Evolutionary conservation across 1,140 invertebrate species (phyloP).

Genomic region (Acromyrmex heyeri): DNA sequence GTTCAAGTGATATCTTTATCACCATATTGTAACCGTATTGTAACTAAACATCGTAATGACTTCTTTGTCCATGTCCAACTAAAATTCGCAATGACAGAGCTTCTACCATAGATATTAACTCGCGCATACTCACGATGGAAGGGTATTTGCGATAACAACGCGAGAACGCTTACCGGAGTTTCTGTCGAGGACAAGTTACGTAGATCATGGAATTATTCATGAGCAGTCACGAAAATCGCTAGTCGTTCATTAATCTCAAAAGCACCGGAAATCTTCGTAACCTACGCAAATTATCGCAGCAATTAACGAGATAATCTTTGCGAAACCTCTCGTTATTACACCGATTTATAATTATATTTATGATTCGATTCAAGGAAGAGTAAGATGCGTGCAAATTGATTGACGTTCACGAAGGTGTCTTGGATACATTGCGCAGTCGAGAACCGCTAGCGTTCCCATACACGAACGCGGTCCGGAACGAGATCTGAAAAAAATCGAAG

Average conservation of each 20-base stretch:
- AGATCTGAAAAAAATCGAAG: slow-evolving; percentile 16
- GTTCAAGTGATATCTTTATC: slow-evolving; percentile 44
- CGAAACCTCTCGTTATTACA: not conserved
- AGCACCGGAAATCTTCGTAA: slow-evolving; percentile 28
- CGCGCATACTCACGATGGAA: slow-evolving; percentile 37
- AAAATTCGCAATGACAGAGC: slow-evolving; percentile 50
- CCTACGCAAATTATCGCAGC: slow-evolving; percentile 41
- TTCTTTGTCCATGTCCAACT: slow-evolving; percentile 59
- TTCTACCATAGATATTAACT: slow-evolving; percentile 54
- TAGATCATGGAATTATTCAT: slow-evolving; percentile 68
- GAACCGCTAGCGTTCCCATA: not conserved
- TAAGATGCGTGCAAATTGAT: slow-evolving; percentile 26
- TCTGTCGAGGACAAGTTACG: slow-evolving; percentile 50
- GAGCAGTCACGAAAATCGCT: slow-evolving; percentile 65
- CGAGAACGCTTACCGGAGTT: slow-evolving; percentile 56
- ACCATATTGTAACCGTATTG: not conserved
- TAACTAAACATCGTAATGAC: slow-evolving; percentile 27
- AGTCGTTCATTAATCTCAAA: slow-evolving; percentile 58
- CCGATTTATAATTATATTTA: not conserved
- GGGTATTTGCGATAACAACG: slow-evolving; percentile 61
- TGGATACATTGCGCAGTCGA: too few species aligned
- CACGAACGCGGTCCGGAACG: not conserved
- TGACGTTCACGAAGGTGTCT: not conserved
- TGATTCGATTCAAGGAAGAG: not conserved
- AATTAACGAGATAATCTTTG: slow-evolving; percentile 42